Base-by-base conservation (phyloP, 2,888 invertebrate species). In the Cremastinae sp. region DNA sequence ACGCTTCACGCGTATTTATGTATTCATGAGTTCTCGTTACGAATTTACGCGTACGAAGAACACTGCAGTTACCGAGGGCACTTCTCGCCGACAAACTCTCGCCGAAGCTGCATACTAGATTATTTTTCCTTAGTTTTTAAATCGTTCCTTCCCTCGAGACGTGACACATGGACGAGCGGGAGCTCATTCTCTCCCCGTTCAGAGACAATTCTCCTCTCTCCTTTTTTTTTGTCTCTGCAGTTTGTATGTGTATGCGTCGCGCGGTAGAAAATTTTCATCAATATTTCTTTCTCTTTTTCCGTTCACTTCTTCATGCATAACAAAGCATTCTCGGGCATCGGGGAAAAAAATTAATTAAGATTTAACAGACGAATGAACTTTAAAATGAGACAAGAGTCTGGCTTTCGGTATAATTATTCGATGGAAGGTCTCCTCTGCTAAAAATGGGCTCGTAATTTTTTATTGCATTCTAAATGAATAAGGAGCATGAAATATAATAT, bases 311-410 rank as follows among this genome's bases (percentile, higher is more conserved):
- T 36, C 53, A 61, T 73, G 66, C 73, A 73, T 66, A 45, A 10
- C 22, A 53, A 53, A 73, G 51, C 22, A 73, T 45, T 8, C 9
- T 36, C 20, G 66, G 65, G 73, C 43, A 10, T 53, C 1, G 16
- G 65, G 43, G 43, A 56, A 16, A 28, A 41, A 9, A 41, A 20
- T n/a, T 38, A 41, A 47, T 68, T 54, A 56, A 61, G 45, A 66
- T 61, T 75, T 65, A 66, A 71, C 20, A 20, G 16, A n/a, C 41
- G 45, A 54, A 71, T 66, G 49, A 61, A 71, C n/a, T n/a, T 71
- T 56, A 38, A 43, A 34, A 66, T 54, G 22, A 56, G 12, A n/a
- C n/a, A n/a, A n/a, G 14, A 28, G 16, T 56, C 14, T 22, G 49
- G 18, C 34, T 49, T 74, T 43, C 51, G n/a, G n/a, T n/a, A n/a